Conservation (phyloP, 2,113 vertebrate species). For the Turnix velox region DNA sequence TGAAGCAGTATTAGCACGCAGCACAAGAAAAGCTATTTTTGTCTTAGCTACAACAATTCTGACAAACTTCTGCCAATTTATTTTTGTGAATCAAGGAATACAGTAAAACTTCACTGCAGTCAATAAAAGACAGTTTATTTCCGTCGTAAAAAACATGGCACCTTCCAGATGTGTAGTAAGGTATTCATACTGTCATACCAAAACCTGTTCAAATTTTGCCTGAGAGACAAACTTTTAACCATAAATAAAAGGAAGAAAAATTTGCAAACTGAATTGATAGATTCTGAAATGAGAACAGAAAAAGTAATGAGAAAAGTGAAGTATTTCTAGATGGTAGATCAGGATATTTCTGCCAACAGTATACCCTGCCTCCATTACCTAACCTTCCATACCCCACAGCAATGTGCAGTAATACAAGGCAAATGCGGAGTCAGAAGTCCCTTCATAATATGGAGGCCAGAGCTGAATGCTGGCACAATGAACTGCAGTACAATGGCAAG, state of each 20-base stretch:
- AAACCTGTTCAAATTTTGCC: neutral
- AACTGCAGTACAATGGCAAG: neutral
- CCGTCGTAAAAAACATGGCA: neutral
- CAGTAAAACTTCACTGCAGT: neutral
- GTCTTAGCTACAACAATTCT: neutral
- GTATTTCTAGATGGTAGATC: neutral
- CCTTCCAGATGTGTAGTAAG: neutral
- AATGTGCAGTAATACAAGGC: too few species aligned
- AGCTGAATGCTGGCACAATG: neutral
- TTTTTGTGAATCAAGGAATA: neutral
- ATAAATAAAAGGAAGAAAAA: neutral
- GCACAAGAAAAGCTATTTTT: neutral
- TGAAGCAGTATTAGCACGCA: neutral
- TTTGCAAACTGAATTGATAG: neutral
- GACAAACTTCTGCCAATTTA: neutral
- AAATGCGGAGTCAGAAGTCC: neutral
- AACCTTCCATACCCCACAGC: neutral
- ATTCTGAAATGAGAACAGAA: neutral
- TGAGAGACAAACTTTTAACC: neutral
- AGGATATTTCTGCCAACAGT: neutral
- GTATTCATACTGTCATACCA: neutral
- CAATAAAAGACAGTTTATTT: neutral
- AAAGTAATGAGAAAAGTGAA: neutral
- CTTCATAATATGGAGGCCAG: neutral
- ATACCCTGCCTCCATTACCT: fast-evolving